These are phyloP conservation scores for Neomonachus schauinslandi DNA, from an alignment of 2,113 vertebrate genomes.

Conservation along the genomic window DNA sequence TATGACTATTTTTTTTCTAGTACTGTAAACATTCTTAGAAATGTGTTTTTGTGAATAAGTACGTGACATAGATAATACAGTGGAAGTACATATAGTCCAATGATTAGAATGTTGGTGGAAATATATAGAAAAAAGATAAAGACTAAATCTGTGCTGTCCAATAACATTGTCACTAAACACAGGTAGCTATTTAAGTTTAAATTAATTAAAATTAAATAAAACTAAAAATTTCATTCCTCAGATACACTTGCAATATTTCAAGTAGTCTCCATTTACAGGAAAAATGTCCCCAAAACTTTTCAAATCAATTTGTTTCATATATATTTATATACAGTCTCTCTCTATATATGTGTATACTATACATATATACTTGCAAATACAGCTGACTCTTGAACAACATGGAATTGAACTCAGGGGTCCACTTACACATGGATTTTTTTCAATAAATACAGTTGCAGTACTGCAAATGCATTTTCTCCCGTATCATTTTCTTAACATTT, in stretches of 20 bases:
- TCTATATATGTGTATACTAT: not conserved
- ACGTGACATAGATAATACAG: not conserved
- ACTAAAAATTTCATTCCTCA: not conserved
- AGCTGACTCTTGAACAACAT: not conserved
- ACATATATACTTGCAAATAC: not conserved
- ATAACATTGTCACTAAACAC: not conserved
- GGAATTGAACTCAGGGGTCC: not conserved
- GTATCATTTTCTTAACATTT: not conserved
- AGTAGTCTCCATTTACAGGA: not conserved
- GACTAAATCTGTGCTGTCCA: not conserved
- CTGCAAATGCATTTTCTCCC: not conserved
- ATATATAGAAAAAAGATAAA: not conserved
- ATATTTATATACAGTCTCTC: not conserved
- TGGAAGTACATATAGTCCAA: not conserved
- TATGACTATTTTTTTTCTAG: not conserved
- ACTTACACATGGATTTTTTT: not conserved
- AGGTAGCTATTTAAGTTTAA: not conserved
- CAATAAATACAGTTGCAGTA: not conserved
- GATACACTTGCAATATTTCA: not conserved
- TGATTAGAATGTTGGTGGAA: not conserved
- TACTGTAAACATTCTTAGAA: not conserved
- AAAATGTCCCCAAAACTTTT: not conserved
- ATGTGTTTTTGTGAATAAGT: not conserved
- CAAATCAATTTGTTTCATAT: not conserved
- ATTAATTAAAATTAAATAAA: slow-evolving; percentile 12